phyloP scores from a whole-genome alignment of 2,797 vertebrate species.

The Phataginus tricuspis region DNA sequence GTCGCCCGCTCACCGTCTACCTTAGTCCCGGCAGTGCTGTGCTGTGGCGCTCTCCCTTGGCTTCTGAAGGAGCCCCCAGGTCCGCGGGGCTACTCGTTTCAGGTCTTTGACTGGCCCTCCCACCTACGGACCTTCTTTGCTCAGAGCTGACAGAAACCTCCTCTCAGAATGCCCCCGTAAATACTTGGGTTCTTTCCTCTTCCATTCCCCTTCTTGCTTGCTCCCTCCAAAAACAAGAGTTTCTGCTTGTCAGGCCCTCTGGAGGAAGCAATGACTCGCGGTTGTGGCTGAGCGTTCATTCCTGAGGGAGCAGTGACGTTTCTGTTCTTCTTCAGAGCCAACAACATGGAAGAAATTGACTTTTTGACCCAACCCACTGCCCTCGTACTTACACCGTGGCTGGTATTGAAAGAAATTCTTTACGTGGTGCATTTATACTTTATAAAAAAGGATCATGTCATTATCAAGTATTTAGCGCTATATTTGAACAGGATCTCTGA shows the following conservation, averaged over 20 bases:
- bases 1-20: neutral
- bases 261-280: slow-evolving; percentile 11
- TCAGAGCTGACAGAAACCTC: slow-evolving; percentile 44
- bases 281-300: slow-evolving; percentile 17
- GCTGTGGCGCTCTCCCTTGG: neutral
- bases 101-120: neutral
- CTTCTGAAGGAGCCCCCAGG: slow-evolving; percentile 2
- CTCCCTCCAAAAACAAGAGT: slow-evolving; percentile 32
- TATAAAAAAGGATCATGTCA: neutral
- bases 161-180: slow-evolving; percentile 54
- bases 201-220: slow-evolving; percentile 1
- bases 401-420: neutral
- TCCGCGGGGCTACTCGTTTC: neutral
- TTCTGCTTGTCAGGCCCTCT: slow-evolving; percentile 7
- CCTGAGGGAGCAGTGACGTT: neutral
- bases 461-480: neutral
- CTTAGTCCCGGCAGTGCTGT: neutral
- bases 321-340: slow-evolving; percentile 7
- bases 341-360: neutral
- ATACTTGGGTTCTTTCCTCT: slow-evolving; percentile 73
- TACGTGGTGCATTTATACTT: neutral
- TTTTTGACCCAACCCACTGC: neutral
- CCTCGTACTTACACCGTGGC: neutral
- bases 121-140: neutral
- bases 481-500: neutral